Conservation (phyloP, 2,113 vertebrate species). For the Orycteropus afer region DNA sequence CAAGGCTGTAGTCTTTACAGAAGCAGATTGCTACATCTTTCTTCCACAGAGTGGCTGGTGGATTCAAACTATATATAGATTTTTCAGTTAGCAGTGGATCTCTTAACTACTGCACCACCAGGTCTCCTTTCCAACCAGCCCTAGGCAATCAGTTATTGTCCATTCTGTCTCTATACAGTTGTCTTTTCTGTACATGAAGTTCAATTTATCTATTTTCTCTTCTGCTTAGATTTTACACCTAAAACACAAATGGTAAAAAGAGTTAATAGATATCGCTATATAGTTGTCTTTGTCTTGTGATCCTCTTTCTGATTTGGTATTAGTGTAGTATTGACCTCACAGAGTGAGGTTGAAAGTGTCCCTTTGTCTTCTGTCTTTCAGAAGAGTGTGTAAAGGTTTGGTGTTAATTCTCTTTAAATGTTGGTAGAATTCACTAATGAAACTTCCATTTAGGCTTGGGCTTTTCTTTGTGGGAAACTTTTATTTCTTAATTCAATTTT, state of each 20-base stretch:
- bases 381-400: neutral
- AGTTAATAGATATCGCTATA: neutral
- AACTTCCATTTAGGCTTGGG: neutral
- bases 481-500: neutral
- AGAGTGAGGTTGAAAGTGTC: neutral
- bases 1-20: too few relatives aligned
- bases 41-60: too few relatives aligned
- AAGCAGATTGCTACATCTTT: too few relatives aligned
- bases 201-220: neutral
- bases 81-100: too few relatives aligned
- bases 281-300: neutral
- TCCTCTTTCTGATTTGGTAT: neutral
- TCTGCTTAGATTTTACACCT: neutral
- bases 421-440: neutral
- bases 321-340: neutral
- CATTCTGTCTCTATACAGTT: neutral
- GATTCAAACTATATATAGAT: too few relatives aligned
- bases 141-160: neutral
- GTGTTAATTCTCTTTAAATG: neutral
- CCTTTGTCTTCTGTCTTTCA: neutral
- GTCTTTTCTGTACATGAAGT: neutral
- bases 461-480: neutral
- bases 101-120: neutral
- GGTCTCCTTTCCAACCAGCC: neutral
- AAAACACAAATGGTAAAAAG: neutral